Conservation (phyloP, 2,888 invertebrate genomes). For the Hemithea aestivaria region DNA sequence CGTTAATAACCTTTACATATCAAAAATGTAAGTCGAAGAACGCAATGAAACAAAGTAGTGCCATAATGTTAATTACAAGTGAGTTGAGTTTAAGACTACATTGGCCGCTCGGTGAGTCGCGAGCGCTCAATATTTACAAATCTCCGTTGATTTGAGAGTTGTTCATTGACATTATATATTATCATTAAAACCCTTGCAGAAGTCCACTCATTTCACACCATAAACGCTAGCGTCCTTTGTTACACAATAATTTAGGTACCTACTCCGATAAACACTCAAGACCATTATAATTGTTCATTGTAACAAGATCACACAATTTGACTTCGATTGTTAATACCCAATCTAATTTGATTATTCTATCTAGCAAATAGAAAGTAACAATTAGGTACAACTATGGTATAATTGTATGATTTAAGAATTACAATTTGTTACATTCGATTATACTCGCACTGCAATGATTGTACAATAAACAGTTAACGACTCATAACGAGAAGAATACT, state of each 20-base stretch:
- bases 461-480: slow-evolving; percentile 67
- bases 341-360: slow-evolving; percentile 79
- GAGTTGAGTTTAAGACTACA: slow-evolving; percentile 12
- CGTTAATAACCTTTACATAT: slow-evolving; percentile 43
- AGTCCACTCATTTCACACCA: slow-evolving; percentile 12
- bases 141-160: too few species aligned
- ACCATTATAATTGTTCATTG: slow-evolving; percentile 35
- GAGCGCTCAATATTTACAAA: background rate
- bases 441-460: slow-evolving; percentile 64
- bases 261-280: slow-evolving; percentile 37
- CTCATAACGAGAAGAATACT: slow-evolving; percentile 66
- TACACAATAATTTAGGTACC: slow-evolving; percentile 28
- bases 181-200: slow-evolving; percentile 2
- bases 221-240: slow-evolving; percentile 20
- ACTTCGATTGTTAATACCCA: slow-evolving; percentile 61
- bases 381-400: slow-evolving; percentile 74
- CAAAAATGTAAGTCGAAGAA: slow-evolving; percentile 33
- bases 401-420: slow-evolving; percentile 52
- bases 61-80: slow-evolving; percentile 19
- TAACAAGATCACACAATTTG: slow-evolving; percentile 60
- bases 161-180: too few species aligned
- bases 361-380: slow-evolving; percentile 78
- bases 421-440: slow-evolving; percentile 58
- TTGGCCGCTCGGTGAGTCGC: slow-evolving; percentile 6
- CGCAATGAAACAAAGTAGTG: slow-evolving; percentile 23